Conservation (phyloP, 2,113 vertebrate genomes). For the Lynx canadensis region DNA sequence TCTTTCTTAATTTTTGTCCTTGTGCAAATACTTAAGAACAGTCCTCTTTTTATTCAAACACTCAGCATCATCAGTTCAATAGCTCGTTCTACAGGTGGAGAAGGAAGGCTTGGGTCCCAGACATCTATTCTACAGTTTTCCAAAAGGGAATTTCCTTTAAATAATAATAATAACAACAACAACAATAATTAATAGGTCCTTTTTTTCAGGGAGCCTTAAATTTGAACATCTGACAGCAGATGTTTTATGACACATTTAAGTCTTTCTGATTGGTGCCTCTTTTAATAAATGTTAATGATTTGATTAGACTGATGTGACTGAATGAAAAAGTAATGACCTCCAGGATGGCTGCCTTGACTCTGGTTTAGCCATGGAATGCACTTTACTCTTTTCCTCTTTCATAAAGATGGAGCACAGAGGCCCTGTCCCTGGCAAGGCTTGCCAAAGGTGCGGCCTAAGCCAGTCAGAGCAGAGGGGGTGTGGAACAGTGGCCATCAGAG, state of each 20-base stretch:
- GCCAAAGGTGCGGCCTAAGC: not conserved
- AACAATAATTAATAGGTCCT: not conserved
- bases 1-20: slow-evolving; percentile 23
- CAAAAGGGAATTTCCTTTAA: not conserved
- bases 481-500: not conserved
- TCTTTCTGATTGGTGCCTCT: slow-evolving; percentile 12
- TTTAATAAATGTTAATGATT: not conserved
- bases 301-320: not conserved
- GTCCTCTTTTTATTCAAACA: not conserved
- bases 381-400: not conserved
- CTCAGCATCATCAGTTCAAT: not conserved
- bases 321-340: not conserved
- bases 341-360: not conserved
- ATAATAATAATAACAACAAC: not conserved
- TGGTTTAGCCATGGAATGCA: not conserved
- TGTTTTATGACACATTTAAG: not conserved
- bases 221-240: not conserved
- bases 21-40: not conserved
- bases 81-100: not conserved
- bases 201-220: slow-evolving; percentile 45
- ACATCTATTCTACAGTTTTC: not conserved
- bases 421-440: not conserved
- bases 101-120: not conserved
- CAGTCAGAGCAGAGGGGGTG: not conserved
- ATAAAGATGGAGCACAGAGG: not conserved